A percentile compares a stretch with the other conserved stretches of the same genome.
Conservation (phyloP, 2,113 vertebrate species). For the Hepsetus odoe region DNA sequence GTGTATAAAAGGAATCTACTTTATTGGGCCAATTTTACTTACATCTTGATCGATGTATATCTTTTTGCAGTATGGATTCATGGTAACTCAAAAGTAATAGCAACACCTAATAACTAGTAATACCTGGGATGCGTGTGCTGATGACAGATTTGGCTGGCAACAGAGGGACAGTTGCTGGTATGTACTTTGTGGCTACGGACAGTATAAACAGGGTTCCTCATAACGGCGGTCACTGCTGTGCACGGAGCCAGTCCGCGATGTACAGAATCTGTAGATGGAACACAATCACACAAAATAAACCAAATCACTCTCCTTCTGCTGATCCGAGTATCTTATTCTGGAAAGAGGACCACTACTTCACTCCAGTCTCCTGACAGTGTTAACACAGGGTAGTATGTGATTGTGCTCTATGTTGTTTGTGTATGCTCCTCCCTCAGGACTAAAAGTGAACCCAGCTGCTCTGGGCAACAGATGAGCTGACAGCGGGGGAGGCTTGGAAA, state of each 20-base stretch:
- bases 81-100: background rate
- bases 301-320: background rate
- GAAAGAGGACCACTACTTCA: background rate
- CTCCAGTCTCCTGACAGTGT: background rate
- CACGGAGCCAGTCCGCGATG: slow-evolving; percentile 88
- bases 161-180: slow-evolving; percentile 86
- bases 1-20: background rate
- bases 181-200: slow-evolving; percentile 91
- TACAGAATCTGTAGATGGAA: slow-evolving; percentile 78
- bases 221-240: slow-evolving; percentile 89
- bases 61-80: background rate
- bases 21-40: no score
- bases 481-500: slow-evolving; percentile 14
- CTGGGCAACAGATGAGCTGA: slow-evolving; percentile 34
- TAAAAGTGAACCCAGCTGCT: slow-evolving; percentile 32
- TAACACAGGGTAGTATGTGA: background rate
- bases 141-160: slow-evolving; percentile 84
- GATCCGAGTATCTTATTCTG: background rate
- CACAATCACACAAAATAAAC: slow-evolving; percentile 40
- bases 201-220: slow-evolving; percentile 94
- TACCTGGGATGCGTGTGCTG: slow-evolving; percentile 86
- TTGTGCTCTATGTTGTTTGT: background rate
- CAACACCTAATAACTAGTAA: no score
- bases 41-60: no score
- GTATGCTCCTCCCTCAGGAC: background rate